Base-by-base conservation (phyloP, 2,888 invertebrate species). In the Plebejus argus region DNA sequence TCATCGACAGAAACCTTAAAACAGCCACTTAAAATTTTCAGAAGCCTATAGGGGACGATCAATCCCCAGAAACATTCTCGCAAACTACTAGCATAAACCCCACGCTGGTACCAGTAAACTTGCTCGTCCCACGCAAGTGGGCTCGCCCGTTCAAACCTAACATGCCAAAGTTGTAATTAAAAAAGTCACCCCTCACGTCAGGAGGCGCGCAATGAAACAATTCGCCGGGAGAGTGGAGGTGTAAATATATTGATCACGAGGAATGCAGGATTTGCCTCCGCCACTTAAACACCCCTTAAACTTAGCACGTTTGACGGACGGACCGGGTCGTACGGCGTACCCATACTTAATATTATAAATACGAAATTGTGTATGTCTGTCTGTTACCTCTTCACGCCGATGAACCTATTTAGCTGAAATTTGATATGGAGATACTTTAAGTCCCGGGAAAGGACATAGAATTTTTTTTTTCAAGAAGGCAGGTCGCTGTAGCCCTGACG, bases 111-210 rank as follows among this genome's bases (percentile, higher is more conserved):
- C 58, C 20, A 61, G 58, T 20, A 61, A 8, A 1, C 10, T 23
- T 61, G 70, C 35, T 15, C 7, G 28, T n/a, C 10, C n/a, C 10
- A 71, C 18, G 53, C 80, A 39, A 82, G 70, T 77, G 1, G 18
- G 81, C 83, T 83, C n/a, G 75, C 56, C 70, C 61, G 61, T 81
- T 23, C 70, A 82, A 92, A 88, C 86, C 83, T 76, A 79, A 84
- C 89, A 84, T 71, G 8, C 85, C 49, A 71, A 85, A 83, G 84
- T 86, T 89, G 89, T 92, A 92, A 92, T 92, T 92, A 91, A 92
- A 91, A 90, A 88, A 78, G 76, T 70, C 79, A 56, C 39, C 58
- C 58, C 61, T 66, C 28, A 28, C 76, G 23, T 10, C 45, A 12
- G 10, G 45, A 45, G 18, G 18, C 15, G 3, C 39, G 74, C 18